Base-by-base conservation (phyloP, 2,888 invertebrate species). In the Leucophora obtusa region DNA sequence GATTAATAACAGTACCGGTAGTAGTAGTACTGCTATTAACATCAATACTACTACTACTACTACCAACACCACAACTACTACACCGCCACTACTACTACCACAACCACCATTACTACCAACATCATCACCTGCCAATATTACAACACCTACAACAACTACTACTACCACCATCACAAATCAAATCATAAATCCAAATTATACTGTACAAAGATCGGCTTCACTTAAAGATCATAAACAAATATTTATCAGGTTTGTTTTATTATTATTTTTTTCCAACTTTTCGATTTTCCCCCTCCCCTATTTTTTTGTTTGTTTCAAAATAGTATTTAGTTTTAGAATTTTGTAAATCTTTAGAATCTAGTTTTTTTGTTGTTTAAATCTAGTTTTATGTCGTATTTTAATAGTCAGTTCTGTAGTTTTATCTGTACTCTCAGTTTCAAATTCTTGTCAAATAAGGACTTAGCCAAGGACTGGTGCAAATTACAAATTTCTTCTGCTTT, bases 181-280 rank as follows among this genome's bases (percentile, higher is more conserved):
- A 47, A 89, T 89, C 82, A 86, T 88, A 84, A 92, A 92, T 90
- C 91, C 91, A 87, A 91, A 91, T 89, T 91, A 92, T 87, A 89
- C 88, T 87, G 89, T 91, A 86, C 90, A 91, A 91, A 92, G 93
- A 90, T 93, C 93, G 90, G 92, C 93, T 87, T 93, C 93, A 89
- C 91, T 93, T 89, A 91, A 91, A 90, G 91, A 91, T 88, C 89
- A 90, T 88, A 89, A 81, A 81, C 81, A 77, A 89, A 87, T 88
- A 88, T 86, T 87, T 73, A 77, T 89, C 90, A 91, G 91, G 91
- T 91, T 89, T 89, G 90, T 89, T 88, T 85, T 84, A 54, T 79
- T 68, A 7, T 74, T 69, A 10, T 83, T 50, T 69, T 59, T 72
- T 74, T 33, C 38, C 28, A 15, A 18, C 10, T 74, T 9, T 72